These are phyloP conservation scores for Bombus affinis DNA, from an alignment of 1,140 invertebrate genomes.

Conservation along the genomic window DNA sequence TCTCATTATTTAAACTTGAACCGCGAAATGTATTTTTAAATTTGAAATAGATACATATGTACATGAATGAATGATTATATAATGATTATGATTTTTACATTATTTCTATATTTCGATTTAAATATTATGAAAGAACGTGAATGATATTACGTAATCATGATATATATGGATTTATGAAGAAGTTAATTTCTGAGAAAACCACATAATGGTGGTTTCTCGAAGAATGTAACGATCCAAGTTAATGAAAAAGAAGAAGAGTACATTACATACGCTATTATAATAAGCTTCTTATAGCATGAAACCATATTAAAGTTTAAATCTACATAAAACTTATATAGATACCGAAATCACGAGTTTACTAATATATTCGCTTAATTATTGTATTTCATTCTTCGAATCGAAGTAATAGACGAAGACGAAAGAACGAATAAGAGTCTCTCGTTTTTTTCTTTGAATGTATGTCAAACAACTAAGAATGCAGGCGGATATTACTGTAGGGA, in stretches of 20 bases:
- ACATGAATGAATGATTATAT: no score
- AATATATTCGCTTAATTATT: background rate
- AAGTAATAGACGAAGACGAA: no score
- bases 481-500: no score
- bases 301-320: constrained; percentile 54
- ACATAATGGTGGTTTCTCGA: no score
- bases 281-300: constrained; percentile 52
- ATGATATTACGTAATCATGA: background rate
- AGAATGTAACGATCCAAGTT: background rate
- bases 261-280: constrained; percentile 33
- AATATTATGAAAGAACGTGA: no score
- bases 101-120: no score
- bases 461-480: background rate
- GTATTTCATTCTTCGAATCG: background rate
- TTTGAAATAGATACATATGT: background rate
- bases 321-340: constrained; percentile 25
- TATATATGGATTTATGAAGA: no score
- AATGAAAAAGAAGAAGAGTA: constrained; percentile 5
- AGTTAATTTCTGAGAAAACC: background rate
- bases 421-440: background rate
- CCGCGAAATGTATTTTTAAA: background rate
- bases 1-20: constrained; percentile 12
- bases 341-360: background rate
- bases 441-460: background rate
- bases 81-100: no score